Evolutionary conservation across 1,140 invertebrate species (phyloP).

Genomic region (Atopsyche davidsoni): DNA sequence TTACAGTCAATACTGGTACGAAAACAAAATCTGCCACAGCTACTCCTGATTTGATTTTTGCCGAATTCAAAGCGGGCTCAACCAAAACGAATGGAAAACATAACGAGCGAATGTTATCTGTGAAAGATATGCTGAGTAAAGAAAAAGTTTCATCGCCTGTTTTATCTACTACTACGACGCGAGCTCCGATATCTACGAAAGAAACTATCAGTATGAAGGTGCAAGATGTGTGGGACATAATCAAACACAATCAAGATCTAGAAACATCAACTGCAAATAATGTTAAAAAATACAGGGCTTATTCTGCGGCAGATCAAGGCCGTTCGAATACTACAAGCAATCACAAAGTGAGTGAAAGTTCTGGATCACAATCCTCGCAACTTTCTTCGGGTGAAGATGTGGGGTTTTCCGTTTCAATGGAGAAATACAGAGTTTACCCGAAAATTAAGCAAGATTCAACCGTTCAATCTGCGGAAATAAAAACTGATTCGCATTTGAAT

Average conservation of each 20-base stretch:
- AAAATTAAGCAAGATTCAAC: too few relatives aligned
- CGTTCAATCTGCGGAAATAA: too few relatives aligned
- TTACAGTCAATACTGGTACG: background rate
- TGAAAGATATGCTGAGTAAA: constrained; percentile 24
- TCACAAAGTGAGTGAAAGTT: too few relatives aligned
- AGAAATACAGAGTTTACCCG: too few relatives aligned
- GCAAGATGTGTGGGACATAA: constrained; percentile 28
- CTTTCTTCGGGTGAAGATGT: too few relatives aligned
- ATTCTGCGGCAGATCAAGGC: too few relatives aligned
- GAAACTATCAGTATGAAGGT: constrained; percentile 10
- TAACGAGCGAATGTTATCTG: constrained; percentile 15
- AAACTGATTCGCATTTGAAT: too few relatives aligned
- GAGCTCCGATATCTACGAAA: background rate
- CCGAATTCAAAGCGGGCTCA: constrained; percentile 20
- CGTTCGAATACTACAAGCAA: too few relatives aligned
- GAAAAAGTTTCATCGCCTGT: constrained; percentile 10
- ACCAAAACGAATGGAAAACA: constrained; percentile 10
- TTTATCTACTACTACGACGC: background rate
- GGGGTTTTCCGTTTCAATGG: too few relatives aligned
- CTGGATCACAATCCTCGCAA: too few relatives aligned
- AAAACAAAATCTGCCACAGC: constrained; percentile 3
- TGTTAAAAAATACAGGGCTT: too few relatives aligned
- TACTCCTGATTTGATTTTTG: constrained; percentile 23
- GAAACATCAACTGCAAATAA: too few relatives aligned
- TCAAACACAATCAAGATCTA: constrained; percentile 24